A percentile compares a stretch with the other conserved stretches of the same genome.
Conservation (phyloP, 2,113 vertebrate species). For the Odontophorus gujanensis region DNA sequence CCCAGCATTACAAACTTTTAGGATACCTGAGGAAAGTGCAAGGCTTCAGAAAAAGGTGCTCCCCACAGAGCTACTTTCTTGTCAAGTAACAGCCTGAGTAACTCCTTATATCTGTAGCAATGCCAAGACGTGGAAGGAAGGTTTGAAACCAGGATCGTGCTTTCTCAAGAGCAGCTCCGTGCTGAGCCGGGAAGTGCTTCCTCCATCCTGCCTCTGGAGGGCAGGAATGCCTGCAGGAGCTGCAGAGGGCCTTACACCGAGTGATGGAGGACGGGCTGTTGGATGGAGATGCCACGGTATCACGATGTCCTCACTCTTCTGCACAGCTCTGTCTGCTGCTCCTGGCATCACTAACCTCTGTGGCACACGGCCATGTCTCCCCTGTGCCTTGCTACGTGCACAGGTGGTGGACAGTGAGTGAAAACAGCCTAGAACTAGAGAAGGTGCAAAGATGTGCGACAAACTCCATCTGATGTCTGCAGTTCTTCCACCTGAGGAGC, state of each 20-base stretch:
- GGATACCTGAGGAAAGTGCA: neutral
- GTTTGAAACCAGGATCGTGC: neutral
- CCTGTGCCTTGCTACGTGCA: neutral
- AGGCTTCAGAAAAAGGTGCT: neutral
- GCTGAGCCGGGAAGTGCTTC: neutral
- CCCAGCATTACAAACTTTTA: neutral
- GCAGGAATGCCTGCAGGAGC: neutral
- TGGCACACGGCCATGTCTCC: neutral
- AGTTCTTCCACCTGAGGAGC: neutral
- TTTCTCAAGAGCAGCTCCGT: neutral
- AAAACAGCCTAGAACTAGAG: neutral
- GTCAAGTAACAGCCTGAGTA: neutral
- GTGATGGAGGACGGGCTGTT: neutral
- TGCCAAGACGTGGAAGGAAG: neutral
- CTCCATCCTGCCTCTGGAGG: neutral
- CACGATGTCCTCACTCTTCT: neutral
- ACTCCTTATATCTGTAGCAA: neutral
- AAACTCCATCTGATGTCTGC: neutral
- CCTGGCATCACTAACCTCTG: neutral
- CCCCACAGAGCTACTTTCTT: neutral
- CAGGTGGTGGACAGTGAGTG: neutral
- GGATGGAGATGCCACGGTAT: neutral
- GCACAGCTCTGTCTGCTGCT: neutral
- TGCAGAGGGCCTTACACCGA: neutral
- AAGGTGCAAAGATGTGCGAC: neutral